A percentile compares a stretch with the other conserved stretches of the same genome.
phyloP scores from a whole-genome alignment of 1,140 invertebrate species.

The Magallana angulata region DNA sequence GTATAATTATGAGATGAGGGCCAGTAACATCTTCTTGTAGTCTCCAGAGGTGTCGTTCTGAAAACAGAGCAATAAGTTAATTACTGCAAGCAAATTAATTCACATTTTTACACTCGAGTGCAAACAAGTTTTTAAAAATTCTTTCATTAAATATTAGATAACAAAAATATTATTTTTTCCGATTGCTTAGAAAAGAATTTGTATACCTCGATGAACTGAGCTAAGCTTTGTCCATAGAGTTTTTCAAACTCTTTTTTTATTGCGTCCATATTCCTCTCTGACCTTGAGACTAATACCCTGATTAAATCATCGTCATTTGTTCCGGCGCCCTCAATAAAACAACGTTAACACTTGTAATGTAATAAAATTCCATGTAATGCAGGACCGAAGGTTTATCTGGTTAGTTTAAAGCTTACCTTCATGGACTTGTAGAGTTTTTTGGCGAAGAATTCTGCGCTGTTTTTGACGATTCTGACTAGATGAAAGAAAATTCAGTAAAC shows the following conservation, averaged over 20 bases:
- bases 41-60: neutral
- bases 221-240: neutral
- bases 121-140: too few species aligned
- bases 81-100: too few species aligned
- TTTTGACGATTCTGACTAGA: neutral
- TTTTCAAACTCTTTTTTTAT: slow-evolving; percentile 10
- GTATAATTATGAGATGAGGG: neutral
- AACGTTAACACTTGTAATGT: too few species aligned
- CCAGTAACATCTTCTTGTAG: neutral
- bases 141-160: too few species aligned
- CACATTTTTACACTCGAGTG: too few species aligned
- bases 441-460: neutral
- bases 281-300: neutral
- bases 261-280: neutral
- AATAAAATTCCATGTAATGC: too few species aligned
- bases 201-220: neutral
- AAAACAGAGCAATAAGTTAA: neutral
- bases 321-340: neutral
- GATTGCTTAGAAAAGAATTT: neutral
- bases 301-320: slow-evolving; percentile 4
- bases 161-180: too few species aligned
- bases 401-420: neutral
- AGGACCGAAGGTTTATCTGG: too few species aligned
- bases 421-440: neutral
- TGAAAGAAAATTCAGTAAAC: neutral